A percentile compares a stretch with the other conserved stretches of the same genome.
These are phyloP conservation scores for Zaprionus lachaisei DNA, from an alignment of 1,140 invertebrate genomes.

Conservation along the genomic window DNA sequence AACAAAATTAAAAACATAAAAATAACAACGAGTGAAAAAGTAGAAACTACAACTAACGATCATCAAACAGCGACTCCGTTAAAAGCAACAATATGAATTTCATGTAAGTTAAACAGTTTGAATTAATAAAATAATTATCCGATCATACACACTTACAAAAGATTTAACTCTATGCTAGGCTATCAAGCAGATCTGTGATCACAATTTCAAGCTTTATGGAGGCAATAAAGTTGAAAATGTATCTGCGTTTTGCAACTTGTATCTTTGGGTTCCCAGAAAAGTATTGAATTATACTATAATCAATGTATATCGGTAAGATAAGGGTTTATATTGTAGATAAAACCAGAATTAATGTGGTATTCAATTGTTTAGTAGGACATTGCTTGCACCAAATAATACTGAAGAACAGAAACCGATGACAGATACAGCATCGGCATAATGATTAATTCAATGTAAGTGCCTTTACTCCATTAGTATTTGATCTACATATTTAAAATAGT, in stretches of 20 bases:
- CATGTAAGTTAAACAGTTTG: background rate
- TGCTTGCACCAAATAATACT: slow-evolving; percentile 9
- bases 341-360: background rate
- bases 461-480: background rate
- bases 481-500: background rate
- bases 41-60: background rate
- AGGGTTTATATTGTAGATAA: too few relatives aligned
- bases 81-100: background rate
- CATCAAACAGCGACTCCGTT: background rate
- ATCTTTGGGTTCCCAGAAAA: background rate
- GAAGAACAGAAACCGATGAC: slow-evolving; percentile 35
- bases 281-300: background rate
- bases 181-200: slow-evolving; percentile 2
- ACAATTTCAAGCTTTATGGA: background rate
- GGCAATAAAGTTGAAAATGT: background rate
- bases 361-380: slow-evolving; percentile 16
- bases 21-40: background rate
- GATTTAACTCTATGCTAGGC: background rate
- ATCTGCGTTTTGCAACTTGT: background rate
- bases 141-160: too few relatives aligned
- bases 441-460: slow-evolving; percentile 34
- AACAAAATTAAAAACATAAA: background rate
- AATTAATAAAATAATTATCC: too few relatives aligned
- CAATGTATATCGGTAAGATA: slow-evolving; percentile 1
- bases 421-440: slow-evolving; percentile 35